phyloP scores from a whole-genome alignment of 2,888 invertebrate species.

The Tipula unca region DNA sequence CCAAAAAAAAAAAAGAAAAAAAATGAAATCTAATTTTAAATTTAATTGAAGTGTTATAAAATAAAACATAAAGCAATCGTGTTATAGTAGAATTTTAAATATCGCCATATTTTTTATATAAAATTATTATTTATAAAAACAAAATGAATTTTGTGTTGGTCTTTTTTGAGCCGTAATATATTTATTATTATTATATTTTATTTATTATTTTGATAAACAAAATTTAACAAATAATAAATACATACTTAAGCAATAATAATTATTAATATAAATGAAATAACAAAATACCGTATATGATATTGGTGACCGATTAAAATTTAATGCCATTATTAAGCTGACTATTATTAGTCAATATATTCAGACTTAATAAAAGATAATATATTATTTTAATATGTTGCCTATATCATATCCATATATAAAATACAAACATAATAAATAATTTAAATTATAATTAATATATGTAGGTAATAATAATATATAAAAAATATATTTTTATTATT shows the following conservation, averaged over 20 bases:
- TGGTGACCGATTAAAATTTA: background rate
- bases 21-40: background rate
- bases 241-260: constrained; percentile 1
- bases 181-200: background rate
- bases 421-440: background rate
- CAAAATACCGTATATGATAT: background rate
- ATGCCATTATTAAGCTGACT: background rate
- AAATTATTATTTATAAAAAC: background rate
- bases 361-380: background rate
- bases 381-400: background rate
- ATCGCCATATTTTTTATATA: background rate
- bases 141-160: background rate
- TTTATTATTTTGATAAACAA: background rate
- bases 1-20: background rate
- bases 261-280: background rate
- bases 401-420: background rate
- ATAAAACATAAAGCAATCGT: background rate
- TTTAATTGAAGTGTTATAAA: background rate
- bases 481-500: background rate
- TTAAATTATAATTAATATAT: too few species aligned
- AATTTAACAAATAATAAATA: background rate
- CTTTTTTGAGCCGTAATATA: background rate
- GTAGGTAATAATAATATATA: too few species aligned
- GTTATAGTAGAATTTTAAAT: background rate
- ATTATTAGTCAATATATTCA: background rate